A percentile compares a stretch with the other conserved stretches of the same genome.
These are phyloP conservation scores for Pelochelys cantorii DNA, from an alignment of 2,797 vertebrate species.

Conservation along the genomic window DNA sequence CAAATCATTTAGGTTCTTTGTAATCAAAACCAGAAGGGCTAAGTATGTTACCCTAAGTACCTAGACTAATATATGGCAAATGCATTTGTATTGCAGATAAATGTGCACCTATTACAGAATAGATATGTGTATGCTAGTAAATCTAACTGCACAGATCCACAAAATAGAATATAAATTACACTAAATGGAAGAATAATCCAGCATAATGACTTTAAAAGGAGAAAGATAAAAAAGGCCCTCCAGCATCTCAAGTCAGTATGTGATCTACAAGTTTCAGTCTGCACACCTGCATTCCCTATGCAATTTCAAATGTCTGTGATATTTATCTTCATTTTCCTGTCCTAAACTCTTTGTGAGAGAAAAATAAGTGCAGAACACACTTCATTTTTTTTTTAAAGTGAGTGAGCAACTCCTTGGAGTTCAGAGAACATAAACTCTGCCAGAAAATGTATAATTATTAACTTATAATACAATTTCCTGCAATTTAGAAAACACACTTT, in stretches of 20 bases:
- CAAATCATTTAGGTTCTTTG: neutral
- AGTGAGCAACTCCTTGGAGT: neutral
- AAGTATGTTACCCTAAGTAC: neutral
- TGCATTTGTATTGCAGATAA: constrained; percentile 39
- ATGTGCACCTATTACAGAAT: constrained; percentile 1
- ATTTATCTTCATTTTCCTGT: constrained; percentile 32
- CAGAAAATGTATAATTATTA: constrained; percentile 37
- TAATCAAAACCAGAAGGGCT: neutral
- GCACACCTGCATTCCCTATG: neutral
- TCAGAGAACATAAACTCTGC: neutral
- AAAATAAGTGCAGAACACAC: neutral
- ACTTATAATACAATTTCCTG: neutral
- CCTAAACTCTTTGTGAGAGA: constrained; percentile 2
- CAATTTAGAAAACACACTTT: neutral
- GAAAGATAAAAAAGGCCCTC: neutral
- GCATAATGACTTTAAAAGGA: constrained; percentile 34
- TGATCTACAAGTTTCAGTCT: constrained; percentile 43
- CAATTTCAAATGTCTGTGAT: constrained; percentile 25
- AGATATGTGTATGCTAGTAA: constrained; percentile 19
- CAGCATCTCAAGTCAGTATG: constrained; percentile 39
- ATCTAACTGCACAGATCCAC: constrained; percentile 15
- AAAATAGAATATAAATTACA: constrained; percentile 42
- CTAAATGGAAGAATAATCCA: constrained; percentile 34
- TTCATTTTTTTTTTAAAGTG: neutral
- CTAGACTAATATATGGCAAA: neutral